phyloP scores from a whole-genome alignment of 1,140 invertebrate species.

The Macrotrachela quadricornifera region DNA sequence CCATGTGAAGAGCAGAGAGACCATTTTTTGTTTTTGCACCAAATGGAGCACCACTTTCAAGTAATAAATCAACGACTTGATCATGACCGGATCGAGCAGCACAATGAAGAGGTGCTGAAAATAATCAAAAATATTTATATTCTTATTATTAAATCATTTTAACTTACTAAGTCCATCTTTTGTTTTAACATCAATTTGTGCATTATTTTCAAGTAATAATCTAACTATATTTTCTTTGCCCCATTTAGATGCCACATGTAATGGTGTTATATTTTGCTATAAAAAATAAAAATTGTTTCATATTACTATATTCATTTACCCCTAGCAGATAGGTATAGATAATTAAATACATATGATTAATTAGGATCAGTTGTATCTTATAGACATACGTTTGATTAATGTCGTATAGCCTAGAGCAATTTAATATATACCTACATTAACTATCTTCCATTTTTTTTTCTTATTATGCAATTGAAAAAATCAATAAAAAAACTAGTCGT shows the following conservation, averaged over 20 bases:
- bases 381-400: too few relatives aligned
- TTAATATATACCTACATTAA: too few relatives aligned
- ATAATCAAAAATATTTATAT: slow-evolving; percentile 37
- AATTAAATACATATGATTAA: too few relatives aligned
- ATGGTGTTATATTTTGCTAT: slow-evolving; percentile 62
- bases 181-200: slow-evolving; percentile 78
- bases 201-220: slow-evolving; percentile 66
- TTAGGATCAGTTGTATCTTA: too few relatives aligned
- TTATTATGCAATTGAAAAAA: not conserved
- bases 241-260: slow-evolving; percentile 94
- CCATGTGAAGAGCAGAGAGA: slow-evolving; percentile 29
- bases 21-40: slow-evolving; percentile 95
- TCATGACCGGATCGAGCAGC: slow-evolving; percentile 89
- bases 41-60: slow-evolving; percentile 65
- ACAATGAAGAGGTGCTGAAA: slow-evolving; percentile 59
- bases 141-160: not conserved
- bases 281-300: slow-evolving; percentile 2
- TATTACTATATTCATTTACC: too few relatives aligned
- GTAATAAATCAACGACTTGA: slow-evolving; percentile 73
- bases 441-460: too few relatives aligned
- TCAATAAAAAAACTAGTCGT: not conserved
- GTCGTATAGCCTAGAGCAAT: too few relatives aligned
- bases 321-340: too few relatives aligned
- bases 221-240: slow-evolving; percentile 90
- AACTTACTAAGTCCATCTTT: slow-evolving; percentile 12